Evolutionary conservation across 2,888 invertebrate genomes (phyloP).

Genomic region (Steromphala cineraria): DNA sequence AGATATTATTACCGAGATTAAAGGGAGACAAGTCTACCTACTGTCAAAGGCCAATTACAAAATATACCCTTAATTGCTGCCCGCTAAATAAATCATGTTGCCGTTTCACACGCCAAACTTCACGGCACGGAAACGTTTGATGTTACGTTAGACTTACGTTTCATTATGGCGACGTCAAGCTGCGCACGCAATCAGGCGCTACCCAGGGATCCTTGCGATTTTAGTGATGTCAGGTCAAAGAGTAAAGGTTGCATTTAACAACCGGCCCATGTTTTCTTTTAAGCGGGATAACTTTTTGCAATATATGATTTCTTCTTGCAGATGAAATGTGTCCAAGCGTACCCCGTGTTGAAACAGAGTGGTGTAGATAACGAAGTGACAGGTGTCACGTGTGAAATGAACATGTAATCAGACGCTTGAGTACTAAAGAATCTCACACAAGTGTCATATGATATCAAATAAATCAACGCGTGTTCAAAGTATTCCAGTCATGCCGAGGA

Average conservation of each 20-base stretch:
- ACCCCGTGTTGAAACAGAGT: too few relatives aligned
- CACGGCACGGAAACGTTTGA: background rate
- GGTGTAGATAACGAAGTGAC: too few relatives aligned
- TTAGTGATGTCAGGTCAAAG: conserved; percentile 1
- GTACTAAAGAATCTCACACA: too few relatives aligned
- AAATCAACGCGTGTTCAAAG: too few relatives aligned
- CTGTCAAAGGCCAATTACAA: conserved; percentile 12
- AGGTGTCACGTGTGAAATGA: too few relatives aligned
- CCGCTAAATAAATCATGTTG: conserved; percentile 14
- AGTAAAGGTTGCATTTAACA: background rate
- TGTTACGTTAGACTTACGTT: conserved; percentile 17
- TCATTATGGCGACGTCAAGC: background rate
- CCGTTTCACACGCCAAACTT: background rate
- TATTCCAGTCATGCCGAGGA: too few relatives aligned
- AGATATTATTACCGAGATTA: conserved; percentile 11
- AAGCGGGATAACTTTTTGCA: background rate
- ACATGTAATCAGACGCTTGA: too few relatives aligned
- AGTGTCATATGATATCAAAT: too few relatives aligned
- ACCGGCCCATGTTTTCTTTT: background rate
- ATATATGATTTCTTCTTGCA: too few relatives aligned
- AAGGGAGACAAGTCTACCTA: conserved; percentile 7
- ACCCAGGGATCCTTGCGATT: background rate
- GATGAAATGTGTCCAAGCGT: too few relatives aligned
- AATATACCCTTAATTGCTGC: conserved; percentile 1
- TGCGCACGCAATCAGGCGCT: conserved; percentile 1